phyloP scores from a whole-genome alignment of 2,113 vertebrate species.

The Halichoeres trimaculatus region DNA sequence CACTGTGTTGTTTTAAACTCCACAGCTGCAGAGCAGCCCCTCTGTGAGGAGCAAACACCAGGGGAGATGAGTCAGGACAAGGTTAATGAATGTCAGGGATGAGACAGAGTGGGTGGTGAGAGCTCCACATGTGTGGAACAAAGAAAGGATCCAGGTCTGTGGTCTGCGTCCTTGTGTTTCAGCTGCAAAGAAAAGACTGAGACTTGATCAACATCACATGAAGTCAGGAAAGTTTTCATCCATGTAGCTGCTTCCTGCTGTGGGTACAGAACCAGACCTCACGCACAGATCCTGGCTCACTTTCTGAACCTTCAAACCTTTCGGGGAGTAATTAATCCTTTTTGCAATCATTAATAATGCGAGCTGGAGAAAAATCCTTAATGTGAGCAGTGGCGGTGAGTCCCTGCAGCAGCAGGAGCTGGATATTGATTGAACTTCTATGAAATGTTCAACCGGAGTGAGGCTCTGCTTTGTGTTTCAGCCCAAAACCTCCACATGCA shows the following conservation, averaged over 20 bases:
- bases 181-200: too few relatives aligned
- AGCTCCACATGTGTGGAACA: background rate
- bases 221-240: too few relatives aligned
- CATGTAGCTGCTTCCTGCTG: background rate
- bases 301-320: background rate
- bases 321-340: constrained; percentile 21
- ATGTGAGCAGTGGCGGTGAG: constrained; percentile 12
- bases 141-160: too few relatives aligned
- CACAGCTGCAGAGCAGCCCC: background rate
- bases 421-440: constrained; percentile 18
- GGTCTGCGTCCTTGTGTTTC: too few relatives aligned
- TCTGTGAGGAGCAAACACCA: background rate
- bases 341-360: constrained; percentile 32
- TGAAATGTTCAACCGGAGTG: background rate
- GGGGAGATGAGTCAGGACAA: background rate
- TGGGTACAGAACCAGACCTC: background rate
- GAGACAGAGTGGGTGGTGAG: background rate
- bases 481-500: background rate
- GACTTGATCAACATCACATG: too few relatives aligned
- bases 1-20: background rate
- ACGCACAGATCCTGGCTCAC: background rate
- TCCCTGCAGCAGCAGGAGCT: constrained; percentile 1
- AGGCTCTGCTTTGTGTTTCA: background rate
- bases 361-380: constrained; percentile 15
- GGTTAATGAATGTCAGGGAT: constrained; percentile 11